Evolutionary conservation across 2,888 invertebrate genomes (phyloP), one percentile per base, ranked within the genome.

Genomic region (Globia sparganii): DNA sequence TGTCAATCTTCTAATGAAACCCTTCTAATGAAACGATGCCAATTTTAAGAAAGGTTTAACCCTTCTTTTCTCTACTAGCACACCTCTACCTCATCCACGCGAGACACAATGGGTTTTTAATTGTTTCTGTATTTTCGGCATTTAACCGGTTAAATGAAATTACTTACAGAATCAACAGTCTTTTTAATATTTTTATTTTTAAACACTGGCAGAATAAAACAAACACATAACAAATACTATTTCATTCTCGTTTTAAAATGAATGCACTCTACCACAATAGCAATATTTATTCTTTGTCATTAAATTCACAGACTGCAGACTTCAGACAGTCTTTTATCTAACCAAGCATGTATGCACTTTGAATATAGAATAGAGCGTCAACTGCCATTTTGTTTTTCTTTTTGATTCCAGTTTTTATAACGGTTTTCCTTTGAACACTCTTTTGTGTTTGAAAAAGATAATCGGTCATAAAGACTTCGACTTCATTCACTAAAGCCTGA

Each of bases 311-410:
- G 53, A 61, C 66, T 18, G 9, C 37, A 49, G 18, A 49, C 58
- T 8, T 15, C 49, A 65, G 49, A 65, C 28, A 34, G 37, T n/a
- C 66, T 67, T 58, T 79, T 81, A 40, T 75, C 21, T 67, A 75
- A 28, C 28, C 25, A 53, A 18, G 25, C 56, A 68, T 25, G 62
- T 76, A 40, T 75, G 62, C 75, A 81, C 40, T 75, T 81, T 64
- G 62, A 75, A 75, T 81, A 75, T 46, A 62, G 46, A 79, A 67
- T 49, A 81, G 49, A 66, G 15, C n/a, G 4, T 56, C 61, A n/a
- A 66, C 46, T 46, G 61, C 31, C 67, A 6, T 65, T 66, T 77
- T 56, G 40, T 49, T 49, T 53, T 62, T 46, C n/a, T 40, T 8
- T 40, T 13, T 34, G 2, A 40, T 15, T 21, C 21, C 9, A 5